Evolutionary conservation across 1,140 invertebrate genomes (phyloP), one percentile per base, ranked within the genome.

Genomic region (Cotesia chilonis): DNA sequence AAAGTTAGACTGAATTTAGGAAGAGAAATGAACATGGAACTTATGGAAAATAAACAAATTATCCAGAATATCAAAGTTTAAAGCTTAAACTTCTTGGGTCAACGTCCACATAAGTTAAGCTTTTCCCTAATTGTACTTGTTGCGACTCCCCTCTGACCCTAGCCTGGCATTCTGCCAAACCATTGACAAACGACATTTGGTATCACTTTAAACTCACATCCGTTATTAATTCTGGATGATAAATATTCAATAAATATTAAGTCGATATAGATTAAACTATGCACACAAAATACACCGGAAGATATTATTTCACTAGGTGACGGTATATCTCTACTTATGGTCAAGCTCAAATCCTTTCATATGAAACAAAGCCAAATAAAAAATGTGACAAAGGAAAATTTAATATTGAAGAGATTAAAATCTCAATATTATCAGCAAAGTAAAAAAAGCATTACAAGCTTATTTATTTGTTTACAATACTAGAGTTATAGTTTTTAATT

Each of bases 51-150:
- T 10, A 37, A 36, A 10, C 41, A 52, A 37, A 37, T 66, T 12
- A n/a, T 65, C 10, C 47, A 36, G 3, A 36, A 7, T 60, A 17
- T 55, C 4, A 17, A 55, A 17, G 17, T 55, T 17, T 28, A 59
- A 20, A 55, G 17, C 7, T 35, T 59, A 59, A 59, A 17, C 61
- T 36, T 52, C 64, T 63, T 47, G 55, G 70, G 70, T 66, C 70
- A 67, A 20, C 17, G 64, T 66, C 54, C 63, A 72, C 61, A 60
- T 64, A 72, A 72, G 70, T 72, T 72, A 63, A 55, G 70, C 64
- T 67, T 55, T 28, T 72, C 54, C 70, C 64, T 72, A 72, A 72
- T 72, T 72, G 70, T 72, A 72, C 70, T 72, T 72, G 70, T 72
- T 72, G 70, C 70, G 60, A 36, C 38, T 37, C 28, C 54, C 64